Evolutionary conservation across 1,140 invertebrate genomes (phyloP).

Genomic region (Dryas iulia): DNA sequence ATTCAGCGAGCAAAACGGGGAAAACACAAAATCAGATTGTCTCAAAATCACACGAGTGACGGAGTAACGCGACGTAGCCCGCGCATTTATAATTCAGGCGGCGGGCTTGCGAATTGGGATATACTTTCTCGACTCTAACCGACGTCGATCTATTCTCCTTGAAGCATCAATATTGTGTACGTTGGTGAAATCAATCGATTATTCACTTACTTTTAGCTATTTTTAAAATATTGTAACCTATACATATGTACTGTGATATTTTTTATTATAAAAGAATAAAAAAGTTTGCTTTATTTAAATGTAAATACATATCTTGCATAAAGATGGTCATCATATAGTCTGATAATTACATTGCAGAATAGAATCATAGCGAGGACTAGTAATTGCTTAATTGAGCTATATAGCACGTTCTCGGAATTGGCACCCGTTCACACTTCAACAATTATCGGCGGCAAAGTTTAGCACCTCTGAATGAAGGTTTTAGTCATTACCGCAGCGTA

Average conservation of each 20-base stretch:
- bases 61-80: slow-evolving; percentile 49
- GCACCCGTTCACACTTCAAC: slow-evolving; percentile 62
- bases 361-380: slow-evolving; percentile 33
- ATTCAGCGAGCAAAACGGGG: slow-evolving; percentile 73
- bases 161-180: slow-evolving; percentile 1
- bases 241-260: too few relatives aligned
- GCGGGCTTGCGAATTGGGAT: slow-evolving; percentile 37
- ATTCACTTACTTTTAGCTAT: not conserved
- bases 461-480: slow-evolving; percentile 54
- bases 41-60: slow-evolving; percentile 75
- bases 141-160: slow-evolving; percentile 24
- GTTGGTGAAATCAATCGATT: not conserved
- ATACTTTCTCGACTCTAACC: slow-evolving; percentile 42
- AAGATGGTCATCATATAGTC: not conserved
- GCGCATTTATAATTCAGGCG: slow-evolving; percentile 73
- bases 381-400: slow-evolving; percentile 64
- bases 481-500: slow-evolving; percentile 48
- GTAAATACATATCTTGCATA: not conserved
- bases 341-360: slow-evolving; percentile 28
- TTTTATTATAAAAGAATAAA: too few relatives aligned
- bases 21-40: slow-evolving; percentile 78
- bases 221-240: not conserved
- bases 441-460: slow-evolving; percentile 74
- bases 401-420: slow-evolving; percentile 45
- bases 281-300: not conserved